Evolutionary conservation across 2,113 vertebrate species (phyloP).

Genomic region (Gallinago media): DNA sequence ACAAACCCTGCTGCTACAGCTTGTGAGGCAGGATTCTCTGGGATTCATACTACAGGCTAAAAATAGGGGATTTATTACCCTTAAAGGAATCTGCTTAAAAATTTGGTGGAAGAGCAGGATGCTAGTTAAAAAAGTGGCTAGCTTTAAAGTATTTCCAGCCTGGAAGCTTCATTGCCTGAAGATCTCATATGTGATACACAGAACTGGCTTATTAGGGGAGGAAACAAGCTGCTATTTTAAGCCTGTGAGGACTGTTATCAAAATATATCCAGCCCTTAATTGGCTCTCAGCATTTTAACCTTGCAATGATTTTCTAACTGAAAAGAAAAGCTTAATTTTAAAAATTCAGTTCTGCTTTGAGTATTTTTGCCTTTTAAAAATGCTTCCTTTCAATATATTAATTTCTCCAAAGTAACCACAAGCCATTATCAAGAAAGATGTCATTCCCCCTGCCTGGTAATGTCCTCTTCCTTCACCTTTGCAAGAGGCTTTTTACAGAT

Average conservation of each 20-base stretch:
- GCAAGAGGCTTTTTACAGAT: not conserved
- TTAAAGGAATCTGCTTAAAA: not conserved
- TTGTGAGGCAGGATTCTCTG: not conserved
- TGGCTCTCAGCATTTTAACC: not conserved
- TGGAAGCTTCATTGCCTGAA: not conserved
- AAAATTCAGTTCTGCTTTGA: not conserved
- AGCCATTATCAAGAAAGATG: not conserved
- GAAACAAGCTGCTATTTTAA: constrained; percentile 34
- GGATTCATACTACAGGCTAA: not conserved
- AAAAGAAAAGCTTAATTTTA: not conserved
- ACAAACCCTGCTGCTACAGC: not conserved
- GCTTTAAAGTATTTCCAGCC: not conserved
- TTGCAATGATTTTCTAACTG: not conserved
- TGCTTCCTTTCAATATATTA: not conserved
- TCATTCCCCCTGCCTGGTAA: not conserved
- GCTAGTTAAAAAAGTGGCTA: not conserved
- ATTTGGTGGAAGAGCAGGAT: not conserved
- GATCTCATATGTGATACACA: not conserved
- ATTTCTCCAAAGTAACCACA: not conserved
- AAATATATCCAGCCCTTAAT: constrained; percentile 19
- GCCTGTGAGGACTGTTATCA: not conserved
- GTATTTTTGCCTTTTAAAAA: not conserved
- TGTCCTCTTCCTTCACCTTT: not conserved
- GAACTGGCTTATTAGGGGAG: not conserved
- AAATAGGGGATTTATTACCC: not conserved